Base-by-base conservation (phyloP, 2,888 invertebrate genomes). In the Harpalus rubripes region DNA sequence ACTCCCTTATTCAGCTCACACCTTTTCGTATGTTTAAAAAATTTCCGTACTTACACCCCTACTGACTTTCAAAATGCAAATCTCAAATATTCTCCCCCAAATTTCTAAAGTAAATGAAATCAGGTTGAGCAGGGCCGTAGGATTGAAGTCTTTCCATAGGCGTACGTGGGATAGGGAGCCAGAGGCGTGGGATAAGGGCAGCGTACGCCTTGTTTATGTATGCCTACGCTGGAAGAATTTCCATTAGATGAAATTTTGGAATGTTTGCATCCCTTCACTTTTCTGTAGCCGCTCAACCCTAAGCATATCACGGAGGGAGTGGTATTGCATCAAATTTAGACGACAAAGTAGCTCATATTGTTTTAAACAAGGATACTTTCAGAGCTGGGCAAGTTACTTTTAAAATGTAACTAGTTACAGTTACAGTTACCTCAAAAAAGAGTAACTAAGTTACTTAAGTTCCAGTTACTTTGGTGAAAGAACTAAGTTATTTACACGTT, bases 241-340 rank as follows among this genome's bases (percentile, higher is more conserved):
- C 79, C 85, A 85, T 85, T 85, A 85, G 80, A 85, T 85, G 85
- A 85, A 85, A 85, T 85, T 85, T 85, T 80, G 72, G 80, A 56
- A 79, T 85, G 84, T 85, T 68, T 85, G 85, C 72, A 68, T 80
- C 65, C 85, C 68, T 85, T 59, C 58, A 68, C 72, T 80, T 85
- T 72, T 44, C 74, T 76, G 16, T 7, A 39, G 52, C 15, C 83
- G n/a, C 72, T 76, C 22, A 41, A 16, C 44, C 59, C 12, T 44
- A 52, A 22, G 84, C 84, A 78, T 84, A 78, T 59, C 78, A 32
- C 12, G 58, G 2, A 6, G 44, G 32, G 8, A 52, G 12, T 52
- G 44, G 6, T 6, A 44, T 10, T 44, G 6, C 6, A 4, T 44
- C 6, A 44, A 5, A 44, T 44, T 44, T 44, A 44, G 44, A 52